These are phyloP conservation scores for Enoplosus armatus DNA, from an alignment of 2,797 vertebrate species.

Conservation along the genomic window DNA sequence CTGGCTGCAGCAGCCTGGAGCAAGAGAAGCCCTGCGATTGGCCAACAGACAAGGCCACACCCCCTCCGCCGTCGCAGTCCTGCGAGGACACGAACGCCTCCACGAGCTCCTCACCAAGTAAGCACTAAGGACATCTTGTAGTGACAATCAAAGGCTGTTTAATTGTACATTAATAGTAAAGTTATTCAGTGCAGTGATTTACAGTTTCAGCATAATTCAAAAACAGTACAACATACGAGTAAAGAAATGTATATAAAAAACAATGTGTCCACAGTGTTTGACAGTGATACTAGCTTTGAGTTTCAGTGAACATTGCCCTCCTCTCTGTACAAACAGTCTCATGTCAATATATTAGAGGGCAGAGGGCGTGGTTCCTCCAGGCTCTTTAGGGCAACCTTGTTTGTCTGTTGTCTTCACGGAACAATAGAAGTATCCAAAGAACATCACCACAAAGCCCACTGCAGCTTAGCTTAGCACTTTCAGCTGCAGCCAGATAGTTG, in stretches of 20 bases:
- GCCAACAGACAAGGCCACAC: constrained; percentile 92
- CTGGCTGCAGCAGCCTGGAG: constrained; percentile 92
- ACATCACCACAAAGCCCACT: constrained; percentile 41
- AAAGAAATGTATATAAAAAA: background rate
- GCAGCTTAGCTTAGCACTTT: constrained; percentile 27
- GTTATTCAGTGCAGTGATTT: background rate
- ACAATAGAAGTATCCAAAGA: constrained; percentile 61
- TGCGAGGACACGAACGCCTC: constrained; percentile 87
- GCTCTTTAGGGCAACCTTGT: constrained; percentile 32
- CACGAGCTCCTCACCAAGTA: constrained; percentile 89
- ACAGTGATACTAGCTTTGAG: constrained; percentile 2
- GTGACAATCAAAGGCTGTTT: background rate
- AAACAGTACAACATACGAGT: background rate
- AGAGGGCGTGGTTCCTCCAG: constrained; percentile 22
- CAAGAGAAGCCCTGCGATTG: constrained; percentile 87
- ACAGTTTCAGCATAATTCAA: background rate
- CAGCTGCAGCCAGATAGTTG: constrained; percentile 41
- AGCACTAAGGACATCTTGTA: constrained; percentile 51
- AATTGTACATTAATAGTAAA: background rate
- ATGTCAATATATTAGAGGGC: constrained; percentile 44
- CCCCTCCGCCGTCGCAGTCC: constrained; percentile 87
- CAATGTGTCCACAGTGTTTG: background rate
- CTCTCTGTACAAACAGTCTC: constrained; percentile 42
- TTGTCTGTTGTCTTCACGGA: constrained; percentile 55
- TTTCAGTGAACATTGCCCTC: constrained; percentile 40